These are phyloP conservation scores for Hemibagrus guttatus DNA, from an alignment of 2,797 vertebrate species.

Conservation along the genomic window DNA sequence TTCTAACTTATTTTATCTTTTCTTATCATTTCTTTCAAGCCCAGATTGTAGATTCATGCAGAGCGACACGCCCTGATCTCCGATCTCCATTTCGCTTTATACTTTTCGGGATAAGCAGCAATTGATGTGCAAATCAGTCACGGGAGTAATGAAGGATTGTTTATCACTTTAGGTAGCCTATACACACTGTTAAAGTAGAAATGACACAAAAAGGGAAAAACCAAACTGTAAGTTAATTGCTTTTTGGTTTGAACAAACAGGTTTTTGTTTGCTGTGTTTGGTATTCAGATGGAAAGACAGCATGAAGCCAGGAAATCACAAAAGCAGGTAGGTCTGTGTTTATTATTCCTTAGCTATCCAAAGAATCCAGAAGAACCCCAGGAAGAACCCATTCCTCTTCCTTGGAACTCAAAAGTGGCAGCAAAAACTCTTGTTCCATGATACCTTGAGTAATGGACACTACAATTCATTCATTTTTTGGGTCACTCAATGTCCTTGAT, in stretches of 20 bases:
- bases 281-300: not conserved
- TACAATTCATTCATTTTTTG: not conserved
- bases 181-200: not conserved
- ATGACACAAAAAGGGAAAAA: not conserved
- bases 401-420: not conserved
- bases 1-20: too few relatives aligned
- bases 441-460: not conserved
- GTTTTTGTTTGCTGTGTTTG: not conserved
- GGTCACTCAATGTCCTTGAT: too few relatives aligned
- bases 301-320: not conserved
- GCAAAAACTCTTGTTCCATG: not conserved
- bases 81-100: not conserved
- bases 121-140: not conserved
- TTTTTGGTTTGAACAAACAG: not conserved
- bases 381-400: too few relatives aligned
- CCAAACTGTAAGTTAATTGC: not conserved
- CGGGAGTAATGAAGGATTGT: not conserved
- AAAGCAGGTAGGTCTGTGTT: not conserved
- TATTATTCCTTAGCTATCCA: not conserved
- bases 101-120: not conserved
- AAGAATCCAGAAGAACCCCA: not conserved
- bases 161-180: not conserved
- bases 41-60: not conserved
- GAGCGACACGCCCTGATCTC: not conserved
- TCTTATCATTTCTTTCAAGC: not conserved